Base-by-base conservation (phyloP, 2,888 invertebrate species). In the Erannis defoliaria region DNA sequence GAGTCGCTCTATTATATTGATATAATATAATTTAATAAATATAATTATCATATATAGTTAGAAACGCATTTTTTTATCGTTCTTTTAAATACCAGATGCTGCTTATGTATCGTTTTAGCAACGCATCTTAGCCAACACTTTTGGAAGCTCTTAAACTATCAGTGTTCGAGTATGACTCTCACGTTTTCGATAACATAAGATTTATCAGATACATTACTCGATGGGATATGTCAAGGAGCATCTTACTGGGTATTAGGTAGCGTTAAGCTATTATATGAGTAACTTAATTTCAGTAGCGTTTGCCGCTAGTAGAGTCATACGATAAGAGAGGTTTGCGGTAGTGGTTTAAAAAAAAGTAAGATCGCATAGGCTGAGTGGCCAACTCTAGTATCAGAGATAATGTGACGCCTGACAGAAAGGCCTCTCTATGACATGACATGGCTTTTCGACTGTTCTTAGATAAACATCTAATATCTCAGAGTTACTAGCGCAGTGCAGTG, bases 121-220 rank as follows among this genome's bases (percentile, higher is more conserved):
- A 3, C 5, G 12, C 8, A 29, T n/a, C 46, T 38, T 19, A 19
- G 3, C 16, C 5, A n/a, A 33, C 10, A 29, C 5, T n/a, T 19
- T 18, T 10, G 23, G 2, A 14, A 14, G 19, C 62, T 62, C 62
- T 42, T 26, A 29, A 42, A 53, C 55, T 56, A 53, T 35, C 2
- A 26, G 18, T 23, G 53, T 43, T 63, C 49, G 49, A 58, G 51
- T 65, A 61, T 55, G 59, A 51, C 55, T 54, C 62, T 62, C 67
- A 59, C 56, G 59, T 56, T 67, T 64, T 64, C 56, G 64, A 62
- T 59, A 60, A 59, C 62, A 54, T 54, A 50, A 56, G 53, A 66
- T 63, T 66, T 59, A 59, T 62, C 62, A 62, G 62, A 62, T 54
- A 62, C 62, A 62, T 62, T 62, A 63, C 58, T 63, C 58, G 54